Evolutionary conservation across 2,888 invertebrate species (phyloP).

Genomic region (Sipha maydis): DNA sequence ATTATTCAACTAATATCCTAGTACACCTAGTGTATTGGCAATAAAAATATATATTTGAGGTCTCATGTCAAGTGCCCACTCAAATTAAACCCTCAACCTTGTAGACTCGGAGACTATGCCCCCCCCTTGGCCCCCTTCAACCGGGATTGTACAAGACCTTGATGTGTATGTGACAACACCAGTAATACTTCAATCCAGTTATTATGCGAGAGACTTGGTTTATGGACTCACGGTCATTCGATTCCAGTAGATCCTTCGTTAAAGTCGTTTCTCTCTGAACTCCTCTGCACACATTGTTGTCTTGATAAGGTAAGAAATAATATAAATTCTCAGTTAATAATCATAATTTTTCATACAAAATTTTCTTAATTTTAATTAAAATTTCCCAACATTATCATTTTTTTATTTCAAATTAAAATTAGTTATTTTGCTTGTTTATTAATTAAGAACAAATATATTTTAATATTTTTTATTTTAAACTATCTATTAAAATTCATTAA

Average conservation of each 20-base stretch:
- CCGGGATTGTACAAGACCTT: slow-evolving; percentile 1
- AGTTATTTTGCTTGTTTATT: no score
- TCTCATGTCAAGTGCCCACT: neutral
- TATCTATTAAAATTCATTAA: no score
- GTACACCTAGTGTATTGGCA: neutral
- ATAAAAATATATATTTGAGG: neutral
- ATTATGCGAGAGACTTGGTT: slow-evolving; percentile 2
- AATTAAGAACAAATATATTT: no score
- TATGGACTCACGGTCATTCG: slow-evolving; percentile 6
- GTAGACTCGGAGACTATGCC: neutral
- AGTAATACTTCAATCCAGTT: slow-evolving; percentile 66
- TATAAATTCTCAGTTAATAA: no score
- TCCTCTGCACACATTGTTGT: neutral
- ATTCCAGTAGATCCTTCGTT: slow-evolving; percentile 7
- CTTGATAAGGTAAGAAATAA: slow-evolving; percentile 5
- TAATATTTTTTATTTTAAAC: no score
- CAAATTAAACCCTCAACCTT: neutral
- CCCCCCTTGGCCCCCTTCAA: neutral
- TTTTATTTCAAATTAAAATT: no score
- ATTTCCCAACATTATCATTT: no score
- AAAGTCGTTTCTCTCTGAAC: slow-evolving; percentile 4
- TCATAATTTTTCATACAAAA: no score
- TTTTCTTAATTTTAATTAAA: no score
- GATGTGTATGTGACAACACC: slow-evolving; percentile 3
- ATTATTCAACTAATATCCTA: neutral